Base-by-base conservation (phyloP, 1,140 invertebrate species). In the Xylocopa sonorina region DNA sequence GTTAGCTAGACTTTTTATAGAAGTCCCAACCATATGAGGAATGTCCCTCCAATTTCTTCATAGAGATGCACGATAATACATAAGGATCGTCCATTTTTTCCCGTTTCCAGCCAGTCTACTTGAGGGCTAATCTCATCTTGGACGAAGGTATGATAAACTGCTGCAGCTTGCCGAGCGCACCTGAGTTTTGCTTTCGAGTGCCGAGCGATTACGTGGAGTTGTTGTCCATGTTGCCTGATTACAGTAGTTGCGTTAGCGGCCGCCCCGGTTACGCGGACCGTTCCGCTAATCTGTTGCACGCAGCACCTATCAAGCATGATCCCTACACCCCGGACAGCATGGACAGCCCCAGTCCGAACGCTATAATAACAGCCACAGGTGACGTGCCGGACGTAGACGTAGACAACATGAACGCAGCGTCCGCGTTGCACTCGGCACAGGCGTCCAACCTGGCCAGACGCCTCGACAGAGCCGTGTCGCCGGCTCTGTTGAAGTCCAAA, bases 131-230 rank as follows among this genome's bases (percentile, higher is more conserved):
- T 88, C 94, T 97, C 87, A 94, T 94, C 90, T 92, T 93, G 88
- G 94, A 96, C 88, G 94, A 96, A 97, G 96, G 96, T 97, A 97
- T 93, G 92, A 93, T 96, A 93, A 93, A 93, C 89, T 96, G 96
- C 92, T 93, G 92, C 91, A 85, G 89, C 87, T 90, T 93, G 90
- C 85, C 91, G 85, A 82, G 92, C 87, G 89, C 92, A 88, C 87
- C 92, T 79, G 85, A 92, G 81, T 88, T 93, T 90, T 93, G 93
- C 93, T 94, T 94, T 92, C 88, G 91, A 93, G 90, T 93, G 91
- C 90, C 93, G 86, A 89, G 91, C 84, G 88, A 89, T 89, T 93
- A 94, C 85, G 87, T 88, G 85, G 91, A 91, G n/a, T 89, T 91
- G 77, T 89, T 91, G 66, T 88, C 89, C 69, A 89, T 92, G 91